Conservation (phyloP, 2,888 invertebrate genomes). For the Sphaerophoria rueppellii region DNA sequence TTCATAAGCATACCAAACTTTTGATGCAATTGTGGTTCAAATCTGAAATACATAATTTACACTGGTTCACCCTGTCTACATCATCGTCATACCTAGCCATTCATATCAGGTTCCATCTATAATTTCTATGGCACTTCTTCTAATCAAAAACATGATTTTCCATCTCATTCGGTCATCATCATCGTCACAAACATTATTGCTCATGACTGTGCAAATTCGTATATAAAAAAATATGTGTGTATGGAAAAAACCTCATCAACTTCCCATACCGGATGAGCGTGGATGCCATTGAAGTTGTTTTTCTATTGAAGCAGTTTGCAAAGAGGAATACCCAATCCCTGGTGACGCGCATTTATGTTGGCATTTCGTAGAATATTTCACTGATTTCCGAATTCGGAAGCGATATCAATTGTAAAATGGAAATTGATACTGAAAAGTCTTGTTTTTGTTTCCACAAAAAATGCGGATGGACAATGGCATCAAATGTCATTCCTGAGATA, state of each 20-base stretch:
- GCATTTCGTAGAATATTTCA: constrained; percentile 31
- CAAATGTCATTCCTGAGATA: constrained; percentile 13
- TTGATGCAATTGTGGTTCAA: not conserved
- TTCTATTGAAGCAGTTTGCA: no score
- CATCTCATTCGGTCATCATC: constrained; percentile 24
- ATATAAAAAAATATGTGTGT: constrained; percentile 25
- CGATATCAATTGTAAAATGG: constrained; percentile 23
- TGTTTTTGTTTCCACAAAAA: not conserved
- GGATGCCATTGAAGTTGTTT: not conserved
- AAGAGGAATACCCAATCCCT: constrained; percentile 28
- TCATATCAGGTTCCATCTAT: not conserved
- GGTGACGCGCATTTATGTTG: constrained; percentile 22
- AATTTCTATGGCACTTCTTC: constrained; percentile 8
- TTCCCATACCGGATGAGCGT: not conserved
- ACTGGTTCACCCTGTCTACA: not conserved
- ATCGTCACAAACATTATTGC: not conserved
- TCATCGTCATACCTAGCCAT: not conserved
- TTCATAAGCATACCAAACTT: no score
- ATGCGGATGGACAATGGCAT: not conserved
- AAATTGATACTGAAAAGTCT: constrained; percentile 51
- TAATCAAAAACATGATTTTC: constrained; percentile 22
- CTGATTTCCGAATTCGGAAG: constrained; percentile 31
- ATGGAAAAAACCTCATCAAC: not conserved
- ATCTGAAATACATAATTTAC: not conserved
- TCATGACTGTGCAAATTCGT: constrained; percentile 11